These are phyloP conservation scores for Tyrannus savana DNA, from an alignment of 2,113 vertebrate genomes.

Conservation along the genomic window DNA sequence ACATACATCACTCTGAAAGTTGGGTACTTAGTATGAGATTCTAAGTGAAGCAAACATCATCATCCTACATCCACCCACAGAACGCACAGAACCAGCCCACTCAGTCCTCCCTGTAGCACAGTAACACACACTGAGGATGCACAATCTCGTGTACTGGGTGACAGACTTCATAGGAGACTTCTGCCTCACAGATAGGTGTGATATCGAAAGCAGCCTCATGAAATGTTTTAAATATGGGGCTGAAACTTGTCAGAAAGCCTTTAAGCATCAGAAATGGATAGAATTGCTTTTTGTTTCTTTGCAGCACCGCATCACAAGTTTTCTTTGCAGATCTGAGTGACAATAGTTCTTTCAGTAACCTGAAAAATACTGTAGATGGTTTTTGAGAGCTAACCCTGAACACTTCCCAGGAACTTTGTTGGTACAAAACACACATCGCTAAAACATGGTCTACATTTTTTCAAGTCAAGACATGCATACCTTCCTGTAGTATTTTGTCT, in stretches of 20 bases:
- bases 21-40: neutral
- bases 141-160: neutral
- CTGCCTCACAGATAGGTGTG: neutral
- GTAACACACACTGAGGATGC: rapidly evolving
- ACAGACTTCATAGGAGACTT: neutral
- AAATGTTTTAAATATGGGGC: rapidly evolving
- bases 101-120: neutral
- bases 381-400: neutral
- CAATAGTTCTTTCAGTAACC: neutral
- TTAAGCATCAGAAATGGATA: neutral
- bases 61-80: neutral
- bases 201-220: neutral
- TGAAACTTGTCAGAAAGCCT: neutral
- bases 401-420: neutral
- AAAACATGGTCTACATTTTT: neutral
- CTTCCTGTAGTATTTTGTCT: neutral
- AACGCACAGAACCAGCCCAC: rapidly evolving
- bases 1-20: neutral
- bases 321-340: neutral
- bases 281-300: neutral
- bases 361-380: neutral
- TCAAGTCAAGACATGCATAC: rapidly evolving
- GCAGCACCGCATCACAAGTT: neutral
- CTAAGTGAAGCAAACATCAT: rapidly evolving
- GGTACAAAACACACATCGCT: neutral